Percentiles rank a stretch among this genome's conserved stretches.
phyloP scores from a whole-genome alignment of 2,888 invertebrate species.

The Lasioglossum zephyrum region DNA sequence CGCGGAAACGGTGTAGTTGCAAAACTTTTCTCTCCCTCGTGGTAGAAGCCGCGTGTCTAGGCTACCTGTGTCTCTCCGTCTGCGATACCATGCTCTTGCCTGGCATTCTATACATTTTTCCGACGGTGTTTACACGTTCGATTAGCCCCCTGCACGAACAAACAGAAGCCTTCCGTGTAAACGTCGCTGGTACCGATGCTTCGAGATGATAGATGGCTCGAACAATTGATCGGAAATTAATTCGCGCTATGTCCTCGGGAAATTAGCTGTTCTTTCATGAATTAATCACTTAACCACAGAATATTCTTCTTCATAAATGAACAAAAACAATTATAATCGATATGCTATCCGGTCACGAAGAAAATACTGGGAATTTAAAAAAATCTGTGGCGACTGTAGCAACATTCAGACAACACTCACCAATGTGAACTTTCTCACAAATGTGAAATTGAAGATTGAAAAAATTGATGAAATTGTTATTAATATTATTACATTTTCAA shows the following conservation, averaged over 20 bases:
- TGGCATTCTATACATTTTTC: conserved; percentile 67
- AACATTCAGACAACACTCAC: too few species aligned
- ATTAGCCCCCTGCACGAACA: conserved; percentile 58
- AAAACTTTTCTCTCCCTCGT: conserved; percentile 16
- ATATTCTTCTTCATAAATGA: background rate
- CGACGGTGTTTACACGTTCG: conserved; percentile 60
- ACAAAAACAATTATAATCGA: background rate
- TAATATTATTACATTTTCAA: too few species aligned
- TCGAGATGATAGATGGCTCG: background rate
- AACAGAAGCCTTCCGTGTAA: conserved; percentile 66
- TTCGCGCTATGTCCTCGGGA: background rate
- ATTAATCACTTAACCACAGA: background rate
- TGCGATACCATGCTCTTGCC: background rate
- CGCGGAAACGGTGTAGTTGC: conserved; percentile 31
- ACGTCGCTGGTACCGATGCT: conserved; percentile 40
- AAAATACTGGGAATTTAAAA: background rate
- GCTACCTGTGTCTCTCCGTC: background rate
- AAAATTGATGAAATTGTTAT: too few species aligned
- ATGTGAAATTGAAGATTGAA: too few species aligned
- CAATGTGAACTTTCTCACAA: too few species aligned
- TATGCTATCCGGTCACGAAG: background rate
- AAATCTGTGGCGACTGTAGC: background rate
- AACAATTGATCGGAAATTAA: background rate
- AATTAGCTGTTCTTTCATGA: background rate
- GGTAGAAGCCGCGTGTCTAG: conserved; percentile 4